Percentiles rank a stretch among this genome's conserved stretches.
Conservation (phyloP, 1,140 invertebrate genomes). For the Stratiolaelaps scimitus region DNA sequence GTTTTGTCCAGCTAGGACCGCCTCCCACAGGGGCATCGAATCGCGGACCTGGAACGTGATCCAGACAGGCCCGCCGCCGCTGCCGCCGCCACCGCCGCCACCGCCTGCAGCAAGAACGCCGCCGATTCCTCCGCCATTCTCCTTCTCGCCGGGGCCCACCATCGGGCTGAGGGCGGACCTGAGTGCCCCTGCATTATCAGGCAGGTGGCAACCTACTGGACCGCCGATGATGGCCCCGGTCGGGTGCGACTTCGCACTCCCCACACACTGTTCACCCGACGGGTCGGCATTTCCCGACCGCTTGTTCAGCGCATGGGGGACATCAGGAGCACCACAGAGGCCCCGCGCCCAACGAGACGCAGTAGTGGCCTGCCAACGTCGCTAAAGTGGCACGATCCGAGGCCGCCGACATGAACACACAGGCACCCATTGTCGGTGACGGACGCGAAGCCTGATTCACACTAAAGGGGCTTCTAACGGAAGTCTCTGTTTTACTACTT, state of each 20-base stretch:
- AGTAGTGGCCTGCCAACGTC: conserved; percentile 47
- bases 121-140: conserved; percentile 10
- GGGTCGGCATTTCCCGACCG: conserved; percentile 52
- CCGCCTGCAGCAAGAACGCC: too few relatives aligned
- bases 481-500: conserved; percentile 28
- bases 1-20: conserved; percentile 59
- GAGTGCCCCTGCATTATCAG: conserved; percentile 47
- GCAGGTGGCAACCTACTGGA: background rate
- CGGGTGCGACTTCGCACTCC: conserved; percentile 53
- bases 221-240: conserved; percentile 48
- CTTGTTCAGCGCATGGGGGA: conserved; percentile 58
- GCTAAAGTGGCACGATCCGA: background rate
- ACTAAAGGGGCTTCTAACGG: conserved; percentile 27
- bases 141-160: conserved; percentile 52
- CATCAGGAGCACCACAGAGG: conserved; percentile 96
- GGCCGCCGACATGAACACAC: too few relatives aligned
- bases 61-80: background rate
- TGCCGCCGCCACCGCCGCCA: conserved; percentile 49
- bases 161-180: conserved; percentile 64
- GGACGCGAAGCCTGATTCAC: background rate
- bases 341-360: conserved; percentile 87
- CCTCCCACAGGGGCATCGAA: conserved; percentile 53
- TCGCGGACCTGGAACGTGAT: conserved; percentile 9
- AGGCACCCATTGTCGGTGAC: too few relatives aligned
- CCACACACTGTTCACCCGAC: conserved; percentile 55